Evolutionary conservation across 2,797 vertebrate species (phyloP).

Genomic region (Chromobotia macracanthus): DNA sequence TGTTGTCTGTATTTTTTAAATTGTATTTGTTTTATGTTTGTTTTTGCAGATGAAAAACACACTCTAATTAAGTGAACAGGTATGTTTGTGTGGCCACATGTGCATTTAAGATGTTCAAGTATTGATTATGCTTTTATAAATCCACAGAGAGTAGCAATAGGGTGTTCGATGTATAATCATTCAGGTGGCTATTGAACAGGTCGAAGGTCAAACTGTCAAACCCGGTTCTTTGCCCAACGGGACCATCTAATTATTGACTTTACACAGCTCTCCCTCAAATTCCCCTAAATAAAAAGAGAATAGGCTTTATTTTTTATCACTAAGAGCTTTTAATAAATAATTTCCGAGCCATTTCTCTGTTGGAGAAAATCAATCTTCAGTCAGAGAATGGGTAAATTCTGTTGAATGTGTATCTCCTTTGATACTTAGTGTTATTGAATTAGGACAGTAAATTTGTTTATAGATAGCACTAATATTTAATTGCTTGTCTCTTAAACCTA

Average conservation of each 20-base stretch:
- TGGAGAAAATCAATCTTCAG: background rate
- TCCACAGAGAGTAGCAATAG: slow-evolving; percentile 28
- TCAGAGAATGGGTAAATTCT: slow-evolving; percentile 2
- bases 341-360: background rate
- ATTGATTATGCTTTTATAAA: slow-evolving; percentile 37
- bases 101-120: slow-evolving; percentile 9
- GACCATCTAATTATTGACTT: slow-evolving; percentile 47
- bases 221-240: slow-evolving; percentile 23
- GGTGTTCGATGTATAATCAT: slow-evolving; percentile 45
- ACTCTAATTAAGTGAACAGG: background rate
- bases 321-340: slow-evolving; percentile 14
- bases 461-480: slow-evolving; percentile 58
- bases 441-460: slow-evolving; percentile 55
- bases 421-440: slow-evolving; percentile 56
- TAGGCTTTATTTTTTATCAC: slow-evolving; percentile 13
- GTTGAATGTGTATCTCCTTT: slow-evolving; percentile 38
- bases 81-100: background rate
- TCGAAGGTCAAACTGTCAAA: slow-evolving; percentile 52
- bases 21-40: background rate
- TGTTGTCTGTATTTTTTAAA: background rate
- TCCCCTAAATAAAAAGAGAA: slow-evolving; percentile 12
- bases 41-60: background rate
- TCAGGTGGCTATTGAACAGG: slow-evolving; percentile 47
- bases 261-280: slow-evolving; percentile 22
- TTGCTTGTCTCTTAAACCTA: slow-evolving; percentile 56